Percentiles rank a stretch among this genome's conserved stretches.
Conservation (phyloP, 2,888 invertebrate species). For the Sipha maydis region DNA sequence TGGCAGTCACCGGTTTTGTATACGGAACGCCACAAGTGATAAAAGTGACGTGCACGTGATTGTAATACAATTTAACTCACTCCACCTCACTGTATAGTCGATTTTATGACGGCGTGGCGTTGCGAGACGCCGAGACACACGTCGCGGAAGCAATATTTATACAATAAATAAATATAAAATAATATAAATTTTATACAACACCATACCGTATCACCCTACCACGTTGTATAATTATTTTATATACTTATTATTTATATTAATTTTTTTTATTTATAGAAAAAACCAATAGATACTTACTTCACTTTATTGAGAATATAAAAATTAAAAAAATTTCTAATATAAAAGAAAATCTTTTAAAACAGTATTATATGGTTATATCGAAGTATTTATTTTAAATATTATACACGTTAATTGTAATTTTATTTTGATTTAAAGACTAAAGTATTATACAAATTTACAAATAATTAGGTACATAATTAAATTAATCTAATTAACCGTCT, state of each 20-base stretch:
- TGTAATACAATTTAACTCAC: not conserved
- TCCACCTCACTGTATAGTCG: not conserved
- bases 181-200: no score
- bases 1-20: no score
- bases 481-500: conserved; percentile 1
- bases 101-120: not conserved
- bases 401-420: not conserved
- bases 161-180: no score
- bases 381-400: conserved; percentile 7
- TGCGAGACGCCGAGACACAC: not conserved
- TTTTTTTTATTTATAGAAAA: no score
- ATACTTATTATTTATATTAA: no score
- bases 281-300: no score
- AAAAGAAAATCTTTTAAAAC: conserved; percentile 5
- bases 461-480: conserved; percentile 8
- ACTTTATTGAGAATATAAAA: not conserved
- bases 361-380: conserved; percentile 1
- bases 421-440: no score
- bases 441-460: conserved; percentile 10
- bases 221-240: no score
- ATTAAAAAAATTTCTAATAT: no score
- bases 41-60: not conserved
- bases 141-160: no score
- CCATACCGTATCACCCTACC: no score
- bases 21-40: no score